Evolutionary conservation across 2,113 vertebrate species (phyloP).

Genomic region (Emberiza fucata): DNA sequence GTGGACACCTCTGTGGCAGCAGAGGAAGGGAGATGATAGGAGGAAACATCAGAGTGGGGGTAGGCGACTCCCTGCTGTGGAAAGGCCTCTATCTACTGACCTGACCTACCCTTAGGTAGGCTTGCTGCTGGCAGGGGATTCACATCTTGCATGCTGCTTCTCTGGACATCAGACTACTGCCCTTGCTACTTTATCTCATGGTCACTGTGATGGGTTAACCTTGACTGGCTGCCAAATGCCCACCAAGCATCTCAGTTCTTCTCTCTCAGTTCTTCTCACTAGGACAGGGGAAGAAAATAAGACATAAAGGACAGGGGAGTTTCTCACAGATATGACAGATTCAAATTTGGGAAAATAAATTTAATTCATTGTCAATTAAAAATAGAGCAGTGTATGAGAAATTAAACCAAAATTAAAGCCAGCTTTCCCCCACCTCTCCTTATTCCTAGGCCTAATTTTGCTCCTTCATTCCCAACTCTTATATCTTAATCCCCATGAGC

Average conservation of each 20-base stretch:
- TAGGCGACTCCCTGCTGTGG: not conserved
- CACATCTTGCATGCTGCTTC: too few species aligned
- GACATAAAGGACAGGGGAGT: not conserved
- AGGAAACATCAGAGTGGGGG: not conserved
- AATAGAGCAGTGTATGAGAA: not conserved
- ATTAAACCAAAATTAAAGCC: not conserved
- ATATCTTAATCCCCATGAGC: too few species aligned
- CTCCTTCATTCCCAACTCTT: not conserved
- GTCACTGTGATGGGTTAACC: not conserved
- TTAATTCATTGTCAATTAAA: not conserved
- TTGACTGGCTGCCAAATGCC: not conserved
- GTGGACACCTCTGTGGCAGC: not conserved
- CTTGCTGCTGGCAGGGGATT: not conserved
- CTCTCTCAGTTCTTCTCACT: not conserved
- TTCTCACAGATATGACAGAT: not conserved
- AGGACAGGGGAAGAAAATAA: not conserved
- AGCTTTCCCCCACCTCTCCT: not conserved
- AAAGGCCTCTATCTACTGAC: not conserved
- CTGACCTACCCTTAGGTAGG: not conserved
- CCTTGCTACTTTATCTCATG: not conserved
- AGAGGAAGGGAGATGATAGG: not conserved
- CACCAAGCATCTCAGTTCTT: not conserved
- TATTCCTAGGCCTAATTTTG: not conserved
- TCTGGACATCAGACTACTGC: too few species aligned
- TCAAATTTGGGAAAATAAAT: not conserved